Evolutionary conservation across 2,797 vertebrate genomes (phyloP), one percentile per base, ranked within the genome.

Genomic region (Enteromius viviparus): DNA sequence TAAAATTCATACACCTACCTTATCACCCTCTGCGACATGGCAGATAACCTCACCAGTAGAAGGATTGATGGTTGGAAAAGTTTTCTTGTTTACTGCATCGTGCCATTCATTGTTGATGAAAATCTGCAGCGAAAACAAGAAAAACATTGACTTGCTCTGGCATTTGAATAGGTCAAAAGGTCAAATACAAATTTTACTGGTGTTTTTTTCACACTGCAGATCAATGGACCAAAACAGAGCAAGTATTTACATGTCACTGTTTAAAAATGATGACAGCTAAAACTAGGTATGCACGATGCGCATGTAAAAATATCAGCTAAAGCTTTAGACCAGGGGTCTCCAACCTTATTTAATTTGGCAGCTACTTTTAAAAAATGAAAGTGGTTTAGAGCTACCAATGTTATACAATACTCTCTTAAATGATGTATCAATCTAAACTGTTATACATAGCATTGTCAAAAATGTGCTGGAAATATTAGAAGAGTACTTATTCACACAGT

Each of bases 51-150:
- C 97, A 47, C 96, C 97, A 0, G 96, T 98, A 7, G 97, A 90
- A 0, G 98, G 98, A 84, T 98, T 99, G 93, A 98, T 74, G 0
- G 96, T 94, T 0, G 97, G 95, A 87, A 99, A 99, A 0, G 95
- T 97, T 89, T 96, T 98, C 90, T 96, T 96, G 86, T 95, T 98
- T 68, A 88, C 68, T 0, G 98, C 95, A 40, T 99, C 95, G 0
- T 97, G 96, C 97, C 97, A 99, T 64, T 97, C 93, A 0, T 99
- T 99, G 88, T 98, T 97, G 87, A 99, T 99, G 85, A 99, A 99
- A 77, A 99, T 95, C 98, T 99, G 91, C n/a, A 66, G 19, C 40
- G 4, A 37, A 19, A n/a, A 37, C 32, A 68, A 49, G 40, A n/a
- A 14, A 49, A 3, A 53, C 23, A 14, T 9, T 40, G 1, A n/a